These are phyloP conservation scores for Hylaeus anthracinus DNA, from an alignment of 1,140 invertebrate species.

Conservation along the genomic window DNA sequence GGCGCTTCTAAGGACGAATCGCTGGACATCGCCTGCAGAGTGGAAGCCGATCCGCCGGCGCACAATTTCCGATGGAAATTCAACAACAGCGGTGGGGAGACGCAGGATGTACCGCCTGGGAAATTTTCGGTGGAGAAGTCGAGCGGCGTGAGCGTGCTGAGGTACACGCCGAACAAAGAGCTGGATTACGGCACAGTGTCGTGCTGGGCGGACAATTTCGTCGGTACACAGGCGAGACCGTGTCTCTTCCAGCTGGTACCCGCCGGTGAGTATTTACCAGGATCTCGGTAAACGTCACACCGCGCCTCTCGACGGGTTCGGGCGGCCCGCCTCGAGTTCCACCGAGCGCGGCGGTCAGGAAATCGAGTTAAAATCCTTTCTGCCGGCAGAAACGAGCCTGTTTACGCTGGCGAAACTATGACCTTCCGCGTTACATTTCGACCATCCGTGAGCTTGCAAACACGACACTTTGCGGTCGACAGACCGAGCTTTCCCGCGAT, in stretches of 20 bases:
- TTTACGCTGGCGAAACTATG: conserved; percentile 14
- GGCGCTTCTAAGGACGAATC: conserved; percentile 92
- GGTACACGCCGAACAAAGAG: conserved; percentile 81
- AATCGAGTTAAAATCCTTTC: conserved; percentile 51
- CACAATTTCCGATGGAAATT: conserved; percentile 94
- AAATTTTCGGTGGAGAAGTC: conserved; percentile 82
- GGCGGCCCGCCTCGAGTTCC: neutral
- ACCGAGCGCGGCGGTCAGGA: conserved; percentile 24
- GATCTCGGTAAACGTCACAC: conserved; percentile 45
- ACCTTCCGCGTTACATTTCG: neutral
- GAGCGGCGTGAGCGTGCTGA: conserved; percentile 80
- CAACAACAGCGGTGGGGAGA: conserved; percentile 94
- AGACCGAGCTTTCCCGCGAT: neutral
- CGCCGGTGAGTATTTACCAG: conserved; percentile 82
- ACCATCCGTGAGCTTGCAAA: neutral
- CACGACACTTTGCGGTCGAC: neutral
- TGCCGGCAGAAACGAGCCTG: neutral
- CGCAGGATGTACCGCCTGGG: conserved; percentile 88
- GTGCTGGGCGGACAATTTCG: conserved; percentile 89
- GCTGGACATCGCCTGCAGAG: conserved; percentile 91
- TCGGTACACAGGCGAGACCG: conserved; percentile 87
- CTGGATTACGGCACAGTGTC: conserved; percentile 88
- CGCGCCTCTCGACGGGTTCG: neutral
- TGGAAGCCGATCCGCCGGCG: conserved; percentile 93
- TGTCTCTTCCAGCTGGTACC: conserved; percentile 91